Evolutionary conservation across 2,113 vertebrate genomes (phyloP), one percentile per base, ranked within the genome.

Genomic region (Serinus canaria): DNA sequence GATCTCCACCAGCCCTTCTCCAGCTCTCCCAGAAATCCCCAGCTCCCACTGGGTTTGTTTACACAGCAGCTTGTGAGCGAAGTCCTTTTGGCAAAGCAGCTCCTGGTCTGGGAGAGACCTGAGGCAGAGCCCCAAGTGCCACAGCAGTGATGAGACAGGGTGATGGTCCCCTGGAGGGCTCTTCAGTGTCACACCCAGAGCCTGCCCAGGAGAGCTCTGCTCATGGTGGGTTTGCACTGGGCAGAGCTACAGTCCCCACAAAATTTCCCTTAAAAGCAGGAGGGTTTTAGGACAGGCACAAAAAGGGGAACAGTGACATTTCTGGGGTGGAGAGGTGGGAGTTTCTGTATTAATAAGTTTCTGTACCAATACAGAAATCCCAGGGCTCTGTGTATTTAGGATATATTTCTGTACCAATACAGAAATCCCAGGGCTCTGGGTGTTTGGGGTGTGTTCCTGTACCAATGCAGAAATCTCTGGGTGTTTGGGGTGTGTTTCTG

Each of bases 121-220:
- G 33, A 82, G 46, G 5, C 68, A 79, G 59, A 44, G 31, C 56
- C 63, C 55, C 66, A 60, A 11, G 31, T 33, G 15, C 47, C 46
- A 41, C 6, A 23, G 16, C 21, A 52, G 9, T 2, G 8, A 22
- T 7, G 31, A 5, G 16, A 27, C 0, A 1, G 68, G 21, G 5
- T 0, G 0, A 16, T 4, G 33, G n/a, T 31, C 19, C 74, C 4
- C 4, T 11, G 56, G 47, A 56, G 63, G 27, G 33, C 33, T 46
- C 50, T 15, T 12, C 1, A 2, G 10, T 55, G 35, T 23, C 59
- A 17, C 53, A 21, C 3, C 24, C 25, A 44, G 64, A 13, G 37
- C 4, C 33, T 39, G 47, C 20, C 69, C 2, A 0, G 66, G 35
- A 79, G 17, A 53, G 28, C 3, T n/a, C 49, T 33, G 39, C 28